Evolutionary conservation across 1,140 invertebrate species (phyloP), one percentile per base, ranked within the genome.

Genomic region (Cydia splendana): DNA sequence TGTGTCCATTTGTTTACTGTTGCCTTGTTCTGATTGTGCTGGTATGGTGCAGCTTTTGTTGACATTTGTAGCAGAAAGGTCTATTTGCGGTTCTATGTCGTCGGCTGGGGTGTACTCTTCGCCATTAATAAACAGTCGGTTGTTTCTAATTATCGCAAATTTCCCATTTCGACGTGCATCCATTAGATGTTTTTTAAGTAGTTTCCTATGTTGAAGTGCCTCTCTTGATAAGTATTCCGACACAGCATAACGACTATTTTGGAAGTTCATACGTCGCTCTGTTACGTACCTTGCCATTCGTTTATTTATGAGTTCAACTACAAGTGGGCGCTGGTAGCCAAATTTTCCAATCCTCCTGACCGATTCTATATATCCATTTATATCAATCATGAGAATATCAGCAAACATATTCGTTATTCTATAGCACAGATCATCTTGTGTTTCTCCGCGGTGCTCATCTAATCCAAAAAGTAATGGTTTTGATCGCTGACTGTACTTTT

Each of bases 81-180:
- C 24, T 24, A 24, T 24, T 24, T 24, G 24, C 24, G 24, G 24
- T 45, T 45, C 1, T 45, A 1, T 6, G 42, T 12, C 42, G 1
- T 45, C 42, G 6, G 6, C 42, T 45, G 24, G 30, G 1, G 30
- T 67, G 12, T 34, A 10, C 4, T 74, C 42, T 74, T 74, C 13
- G 30, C 71, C 30, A 45, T 74, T 74, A 7, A 74, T 74, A 9
- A 45, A 51, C n/a, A 74, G 34, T 15, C 20, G 34, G 18, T 24
- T 24, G 24, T 24, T 24, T 24, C 24, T 24, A 24, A 24, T 24
- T 24, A 24, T 24, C 24, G 24, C 24, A 24, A 24, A 24, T 24
- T 24, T 24, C 24, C 24, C 24, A 24, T 24, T 24, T 24, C 24
- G 24, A 24, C 24, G 24, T 24, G 24, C 24, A 24, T 24, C 24